Evolutionary conservation across 2,113 vertebrate genomes (phyloP).

Genomic region (Meleagris gallopavo): DNA sequence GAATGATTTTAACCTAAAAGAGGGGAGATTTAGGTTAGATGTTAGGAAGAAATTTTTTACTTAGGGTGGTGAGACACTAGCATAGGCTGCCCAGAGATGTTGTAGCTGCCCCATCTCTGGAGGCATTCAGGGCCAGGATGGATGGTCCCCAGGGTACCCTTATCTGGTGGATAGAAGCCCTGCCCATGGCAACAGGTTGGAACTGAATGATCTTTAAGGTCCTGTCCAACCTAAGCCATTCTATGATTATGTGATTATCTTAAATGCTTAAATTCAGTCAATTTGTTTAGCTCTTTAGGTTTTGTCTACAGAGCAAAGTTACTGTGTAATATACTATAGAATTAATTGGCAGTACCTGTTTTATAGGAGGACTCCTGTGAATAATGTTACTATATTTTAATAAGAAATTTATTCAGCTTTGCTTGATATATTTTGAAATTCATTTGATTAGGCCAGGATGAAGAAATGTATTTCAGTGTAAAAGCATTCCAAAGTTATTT

Average conservation of each 20-base stretch:
- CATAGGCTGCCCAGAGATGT: too few relatives aligned
- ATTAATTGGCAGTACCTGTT: neutral
- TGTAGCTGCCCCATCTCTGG: too few relatives aligned
- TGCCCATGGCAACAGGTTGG: too few relatives aligned
- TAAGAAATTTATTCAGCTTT: conserved; percentile 1
- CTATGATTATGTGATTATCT: neutral
- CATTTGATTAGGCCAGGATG: conserved; percentile 12
- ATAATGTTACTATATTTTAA: neutral
- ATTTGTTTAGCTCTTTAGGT: neutral
- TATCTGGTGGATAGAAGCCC: too few relatives aligned
- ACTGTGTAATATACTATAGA: neutral
- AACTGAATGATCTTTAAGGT: too few relatives aligned
- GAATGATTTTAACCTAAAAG: too few relatives aligned
- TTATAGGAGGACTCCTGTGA: neutral
- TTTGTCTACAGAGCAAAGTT: neutral
- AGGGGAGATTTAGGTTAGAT: too few relatives aligned
- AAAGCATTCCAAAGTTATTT: neutral
- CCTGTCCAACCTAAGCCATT: too few relatives aligned
- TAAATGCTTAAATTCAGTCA: neutral
- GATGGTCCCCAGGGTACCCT: too few relatives aligned
- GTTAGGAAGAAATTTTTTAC: too few relatives aligned
- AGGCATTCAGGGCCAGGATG: too few relatives aligned
- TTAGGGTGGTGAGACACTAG: too few relatives aligned
- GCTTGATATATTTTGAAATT: conserved; percentile 11
- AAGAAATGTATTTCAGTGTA: neutral